These are phyloP conservation scores for Dyspetes luteomarginatus DNA, from an alignment of 2,888 invertebrate species.

Conservation along the genomic window DNA sequence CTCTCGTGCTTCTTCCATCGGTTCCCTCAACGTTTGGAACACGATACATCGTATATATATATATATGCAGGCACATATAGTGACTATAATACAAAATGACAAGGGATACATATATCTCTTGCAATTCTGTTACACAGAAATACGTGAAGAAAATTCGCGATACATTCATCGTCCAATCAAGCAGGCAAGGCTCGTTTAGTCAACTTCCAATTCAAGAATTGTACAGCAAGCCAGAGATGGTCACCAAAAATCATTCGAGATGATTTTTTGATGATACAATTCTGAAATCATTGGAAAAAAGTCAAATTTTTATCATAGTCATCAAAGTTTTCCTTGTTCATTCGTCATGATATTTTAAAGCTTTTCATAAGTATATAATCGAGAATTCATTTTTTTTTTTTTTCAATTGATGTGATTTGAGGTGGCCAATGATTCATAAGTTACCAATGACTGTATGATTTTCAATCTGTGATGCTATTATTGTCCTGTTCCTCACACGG, in stretches of 20 bases:
- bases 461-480: conserved; percentile 52
- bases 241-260: too few relatives aligned
- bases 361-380: neutral
- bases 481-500: conserved; percentile 55
- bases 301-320: too few relatives aligned
- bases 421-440: conserved; percentile 38
- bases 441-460: conserved; percentile 40
- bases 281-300: too few relatives aligned
- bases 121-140: conserved; percentile 31
- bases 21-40: conserved; percentile 87
- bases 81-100: too few relatives aligned
- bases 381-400: neutral
- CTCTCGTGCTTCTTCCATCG: conserved; percentile 88
- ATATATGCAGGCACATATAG: conserved; percentile 4
- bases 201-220: too few relatives aligned
- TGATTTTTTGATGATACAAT: too few relatives aligned
- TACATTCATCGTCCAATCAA: conserved; percentile 19
- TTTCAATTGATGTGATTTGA: neutral
- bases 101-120: neutral
- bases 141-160: neutral
- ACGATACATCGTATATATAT: conserved; percentile 27
- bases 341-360: neutral
- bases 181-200: too few relatives aligned
- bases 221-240: too few relatives aligned
- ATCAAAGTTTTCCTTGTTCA: too few relatives aligned